phyloP scores from a whole-genome alignment of 1,140 invertebrate species.

The Caenorhabditis briggsae region DNA sequence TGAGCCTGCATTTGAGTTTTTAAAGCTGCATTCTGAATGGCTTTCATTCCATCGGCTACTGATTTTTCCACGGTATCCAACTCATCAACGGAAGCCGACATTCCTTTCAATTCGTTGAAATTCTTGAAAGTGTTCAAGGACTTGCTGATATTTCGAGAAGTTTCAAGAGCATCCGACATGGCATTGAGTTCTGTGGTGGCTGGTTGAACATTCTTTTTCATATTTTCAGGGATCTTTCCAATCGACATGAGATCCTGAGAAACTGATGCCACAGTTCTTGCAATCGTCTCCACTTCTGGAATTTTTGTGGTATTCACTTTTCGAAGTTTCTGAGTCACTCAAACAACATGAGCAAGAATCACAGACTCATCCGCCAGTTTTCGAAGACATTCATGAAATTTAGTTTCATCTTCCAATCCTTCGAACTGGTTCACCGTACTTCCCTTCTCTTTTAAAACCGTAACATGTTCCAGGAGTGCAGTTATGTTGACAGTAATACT shows the following conservation, averaged over 20 bases:
- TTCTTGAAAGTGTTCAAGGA: background rate
- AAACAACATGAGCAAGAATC: background rate
- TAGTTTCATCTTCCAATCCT: background rate
- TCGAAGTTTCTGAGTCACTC: background rate
- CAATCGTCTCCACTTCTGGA: background rate
- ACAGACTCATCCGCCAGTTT: background rate
- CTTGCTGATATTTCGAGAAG: background rate
- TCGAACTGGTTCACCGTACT: background rate
- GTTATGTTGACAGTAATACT: too few relatives aligned
- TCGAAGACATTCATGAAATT: background rate
- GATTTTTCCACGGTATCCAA: background rate
- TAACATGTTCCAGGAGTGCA: too few relatives aligned
- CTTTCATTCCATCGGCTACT: background rate
- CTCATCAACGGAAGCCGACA: background rate
- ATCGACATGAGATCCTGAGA: background rate
- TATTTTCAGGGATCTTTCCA: background rate
- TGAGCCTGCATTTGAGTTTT: background rate
- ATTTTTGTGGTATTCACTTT: background rate
- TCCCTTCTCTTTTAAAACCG: too few relatives aligned
- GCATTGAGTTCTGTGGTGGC: background rate
- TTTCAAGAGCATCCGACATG: background rate
- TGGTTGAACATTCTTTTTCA: background rate
- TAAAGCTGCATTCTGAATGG: background rate
- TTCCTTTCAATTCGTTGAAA: background rate
- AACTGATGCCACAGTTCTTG: background rate